Base-by-base conservation (phyloP, 2,888 invertebrate genomes). In the Coelogynopora nodosa region DNA sequence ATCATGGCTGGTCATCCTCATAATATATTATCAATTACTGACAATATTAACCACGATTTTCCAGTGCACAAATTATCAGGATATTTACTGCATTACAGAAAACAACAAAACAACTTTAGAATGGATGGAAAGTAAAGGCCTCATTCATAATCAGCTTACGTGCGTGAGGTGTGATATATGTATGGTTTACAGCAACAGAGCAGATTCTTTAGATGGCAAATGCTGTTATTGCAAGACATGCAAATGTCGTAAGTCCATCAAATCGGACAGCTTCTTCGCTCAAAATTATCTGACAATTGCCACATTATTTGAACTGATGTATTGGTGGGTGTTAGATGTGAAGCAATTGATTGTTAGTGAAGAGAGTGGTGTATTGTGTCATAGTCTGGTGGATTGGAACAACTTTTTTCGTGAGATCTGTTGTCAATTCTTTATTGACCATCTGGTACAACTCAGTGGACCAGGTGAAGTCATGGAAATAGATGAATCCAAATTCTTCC, bases 111-210 rank as follows among this genome's bases (percentile, higher is more conserved):
- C 49, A 49, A 49, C 49, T 18, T 13, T 49, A 13, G 49, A 49
- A 49, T 49, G 49, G 49, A 49, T 49, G 49, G 49, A 5, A 13
- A 49, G 49, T 49, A 49, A 80, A 13, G 81, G 81, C 2, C 81
- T 80, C 5, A 80, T 80, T 5, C 81, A 80, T 80, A 80, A 80
- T 23, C 10, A 80, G 23, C 10, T 80, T 10, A 80, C n/a, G 81
- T 80, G 81, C 27, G 5, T 5, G 23, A 80, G 23, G 81, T 80
- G 29, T 28, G 81, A 80, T 23, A 27, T 27, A 27, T 28, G 23
- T 80, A 80, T 80, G 81, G 81, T 80, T 5, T 80, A 80, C 23
- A 80, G 81, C 27, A 80, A 80, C 23, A 5, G 81, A 5, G 81
- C 81, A 80, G 81, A 80, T 80, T 80, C 81, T 5, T 5, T 5